Percentiles rank a stretch among this genome's conserved stretches.
These are phyloP conservation scores for Chelonia mydas DNA, from an alignment of 2,797 vertebrate genomes.

Conservation along the genomic window DNA sequence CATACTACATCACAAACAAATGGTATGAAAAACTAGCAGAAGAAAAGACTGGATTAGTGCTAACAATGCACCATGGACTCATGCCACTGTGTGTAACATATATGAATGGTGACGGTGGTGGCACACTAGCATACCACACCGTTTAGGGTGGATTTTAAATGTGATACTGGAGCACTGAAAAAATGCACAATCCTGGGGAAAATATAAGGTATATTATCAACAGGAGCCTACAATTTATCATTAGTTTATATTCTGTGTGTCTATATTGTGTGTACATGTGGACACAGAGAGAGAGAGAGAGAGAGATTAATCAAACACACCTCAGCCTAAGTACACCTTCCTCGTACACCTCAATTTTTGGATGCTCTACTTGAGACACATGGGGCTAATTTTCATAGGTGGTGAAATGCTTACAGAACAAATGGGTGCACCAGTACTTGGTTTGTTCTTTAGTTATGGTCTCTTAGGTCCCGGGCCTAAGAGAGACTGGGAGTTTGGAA, in stretches of 20 bases:
- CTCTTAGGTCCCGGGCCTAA: not conserved
- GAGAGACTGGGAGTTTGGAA: not conserved
- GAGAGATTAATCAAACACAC: not conserved
- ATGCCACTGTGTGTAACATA: not conserved
- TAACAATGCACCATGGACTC: fast-evolving
- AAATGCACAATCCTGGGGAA: not conserved
- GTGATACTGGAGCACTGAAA: not conserved
- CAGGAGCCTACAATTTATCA: not conserved
- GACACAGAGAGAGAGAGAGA: too few species aligned
- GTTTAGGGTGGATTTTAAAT: not conserved
- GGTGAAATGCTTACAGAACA: not conserved
- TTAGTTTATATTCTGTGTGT: not conserved
- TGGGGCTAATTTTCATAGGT: fast-evolving
- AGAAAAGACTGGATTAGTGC: not conserved
- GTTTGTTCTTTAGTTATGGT: fast-evolving
- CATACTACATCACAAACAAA: not conserved
- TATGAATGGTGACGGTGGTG: not conserved
- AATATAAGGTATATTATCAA: not conserved
- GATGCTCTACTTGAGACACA: not conserved
- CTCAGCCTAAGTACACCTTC: not conserved
- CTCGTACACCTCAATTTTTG: fast-evolving
- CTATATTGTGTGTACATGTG: too few species aligned
- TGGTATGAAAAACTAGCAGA: not conserved
- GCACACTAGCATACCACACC: not conserved
- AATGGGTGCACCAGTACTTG: fast-evolving